Evolutionary conservation across 2,888 invertebrate species (phyloP).

Genomic region (Pherbina coryleti): DNA sequence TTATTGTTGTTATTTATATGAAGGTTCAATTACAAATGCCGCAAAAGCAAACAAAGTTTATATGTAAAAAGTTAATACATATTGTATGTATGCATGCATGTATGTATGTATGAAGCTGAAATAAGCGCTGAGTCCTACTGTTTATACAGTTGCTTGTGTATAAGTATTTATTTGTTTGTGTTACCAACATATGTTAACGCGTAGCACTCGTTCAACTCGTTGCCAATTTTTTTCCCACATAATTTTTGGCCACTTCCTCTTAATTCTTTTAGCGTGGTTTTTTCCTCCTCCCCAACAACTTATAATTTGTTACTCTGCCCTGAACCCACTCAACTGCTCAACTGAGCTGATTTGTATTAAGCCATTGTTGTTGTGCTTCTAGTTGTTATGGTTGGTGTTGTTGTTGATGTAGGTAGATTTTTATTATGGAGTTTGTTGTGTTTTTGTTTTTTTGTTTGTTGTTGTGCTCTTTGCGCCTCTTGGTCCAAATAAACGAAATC

Average conservation of each 20-base stretch:
- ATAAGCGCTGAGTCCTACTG: background rate
- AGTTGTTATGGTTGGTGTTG: background rate
- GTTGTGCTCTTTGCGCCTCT: background rate
- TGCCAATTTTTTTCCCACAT: background rate
- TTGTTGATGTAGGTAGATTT: background rate
- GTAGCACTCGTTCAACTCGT: conserved; percentile 1
- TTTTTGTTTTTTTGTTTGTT: background rate
- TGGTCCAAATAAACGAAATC: background rate
- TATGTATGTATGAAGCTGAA: background rate
- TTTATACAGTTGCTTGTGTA: too few relatives aligned
- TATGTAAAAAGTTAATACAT: background rate
- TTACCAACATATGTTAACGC: conserved; percentile 40
- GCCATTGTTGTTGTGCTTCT: background rate
- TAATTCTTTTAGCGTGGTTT: conserved; percentile 20
- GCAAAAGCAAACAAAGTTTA: background rate
- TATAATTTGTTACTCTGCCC: background rate
- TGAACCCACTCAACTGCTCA: background rate
- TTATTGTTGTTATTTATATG: conserved; percentile 19
- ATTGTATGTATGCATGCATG: background rate
- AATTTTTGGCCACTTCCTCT: conserved; percentile 28
- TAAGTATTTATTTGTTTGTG: background rate
- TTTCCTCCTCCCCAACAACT: background rate
- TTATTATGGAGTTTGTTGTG: background rate
- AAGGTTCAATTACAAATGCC: conserved; percentile 33
- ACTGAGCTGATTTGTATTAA: conserved; percentile 9